Base-by-base conservation (phyloP, 2,888 invertebrate genomes). In the Carabus problematicus region DNA sequence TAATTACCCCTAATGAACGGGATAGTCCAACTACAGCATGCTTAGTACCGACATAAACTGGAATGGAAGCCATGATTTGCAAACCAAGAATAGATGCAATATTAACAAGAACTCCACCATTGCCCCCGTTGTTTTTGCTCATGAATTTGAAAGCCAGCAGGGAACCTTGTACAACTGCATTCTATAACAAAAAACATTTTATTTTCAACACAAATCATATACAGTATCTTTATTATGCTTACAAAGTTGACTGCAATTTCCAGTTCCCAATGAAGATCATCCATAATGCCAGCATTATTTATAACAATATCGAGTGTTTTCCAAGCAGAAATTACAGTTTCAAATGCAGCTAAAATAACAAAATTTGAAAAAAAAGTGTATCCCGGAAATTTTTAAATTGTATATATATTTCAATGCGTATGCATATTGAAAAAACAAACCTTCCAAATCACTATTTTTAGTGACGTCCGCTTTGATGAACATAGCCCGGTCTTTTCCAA, bases 201-300 rank as follows among this genome's bases (percentile, higher is more conserved):
- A 54, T 54, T 54, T 18, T 54, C 4, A 12, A 8, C 12, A 6
- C 3, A 54, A 54, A 16, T 14, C 16, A 54, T 16, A 6, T 14
- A 54, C 16, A 12, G 16, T 16, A 54, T 14, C 7, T 45, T 45
- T 45, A 3, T 54, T 54, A 6, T 73, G 78, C 81, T 78, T 76
- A 81, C 82, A 72, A 79, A 77, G 71, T 82, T 81, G 56, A 81
- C 75, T 3, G 78, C 91, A 43, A 91, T 88, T 82, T 91, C 88
- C 11, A 90, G 82, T 77, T 91, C 90, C 91, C 91, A 91, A 75
- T 90, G 87, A 74, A 89, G 83, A 77, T 91, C 91, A 78, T 91
- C 90, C 88, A 91, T 89, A 47, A 91, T 88, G 4, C 92, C 92
- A 11, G 92, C 92, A 80, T 92, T 92, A 81, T 92, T 93, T 29